Percentiles rank a stretch among this genome's conserved stretches.
phyloP scores from a whole-genome alignment of 2,888 invertebrate genomes.

The Heliothis peltigera region DNA sequence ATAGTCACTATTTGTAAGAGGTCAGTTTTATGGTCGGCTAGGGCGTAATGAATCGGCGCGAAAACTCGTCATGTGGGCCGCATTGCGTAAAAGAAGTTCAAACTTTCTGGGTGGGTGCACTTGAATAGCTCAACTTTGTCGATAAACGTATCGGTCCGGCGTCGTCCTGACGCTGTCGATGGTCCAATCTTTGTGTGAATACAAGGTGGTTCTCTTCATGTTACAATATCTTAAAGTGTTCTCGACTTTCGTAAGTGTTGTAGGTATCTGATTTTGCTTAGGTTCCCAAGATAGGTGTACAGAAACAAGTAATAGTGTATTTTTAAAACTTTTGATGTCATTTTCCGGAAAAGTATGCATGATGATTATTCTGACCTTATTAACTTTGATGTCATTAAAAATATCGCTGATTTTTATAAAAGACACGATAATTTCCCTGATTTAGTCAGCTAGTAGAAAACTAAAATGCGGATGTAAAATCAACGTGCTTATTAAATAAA shows the following conservation, averaged over 20 bases:
- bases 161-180: constrained; percentile 75
- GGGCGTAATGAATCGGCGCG: constrained; percentile 74
- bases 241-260: too few species aligned
- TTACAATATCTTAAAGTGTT: constrained; percentile 58
- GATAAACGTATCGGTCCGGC: constrained; percentile 75
- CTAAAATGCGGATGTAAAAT: constrained; percentile 77
- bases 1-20: constrained; percentile 62
- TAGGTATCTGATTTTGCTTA: background rate
- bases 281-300: too few species aligned
- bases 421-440: constrained; percentile 9
- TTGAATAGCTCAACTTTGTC: constrained; percentile 81
- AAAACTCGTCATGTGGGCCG: constrained; percentile 79
- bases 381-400: background rate
- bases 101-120: constrained; percentile 82
- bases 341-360: too few species aligned
- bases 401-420: background rate
- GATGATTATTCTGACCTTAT: too few species aligned
- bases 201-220: constrained; percentile 58
- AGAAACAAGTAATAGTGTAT: too few species aligned
- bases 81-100: constrained; percentile 80
- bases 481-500: constrained; percentile 48
- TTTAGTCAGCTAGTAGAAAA: constrained; percentile 20
- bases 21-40: constrained; percentile 73
- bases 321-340: too few species aligned
- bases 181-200: constrained; percentile 65